These are phyloP conservation scores for Bombus confusus DNA, from an alignment of 1,140 invertebrate genomes.

Conservation along the genomic window DNA sequence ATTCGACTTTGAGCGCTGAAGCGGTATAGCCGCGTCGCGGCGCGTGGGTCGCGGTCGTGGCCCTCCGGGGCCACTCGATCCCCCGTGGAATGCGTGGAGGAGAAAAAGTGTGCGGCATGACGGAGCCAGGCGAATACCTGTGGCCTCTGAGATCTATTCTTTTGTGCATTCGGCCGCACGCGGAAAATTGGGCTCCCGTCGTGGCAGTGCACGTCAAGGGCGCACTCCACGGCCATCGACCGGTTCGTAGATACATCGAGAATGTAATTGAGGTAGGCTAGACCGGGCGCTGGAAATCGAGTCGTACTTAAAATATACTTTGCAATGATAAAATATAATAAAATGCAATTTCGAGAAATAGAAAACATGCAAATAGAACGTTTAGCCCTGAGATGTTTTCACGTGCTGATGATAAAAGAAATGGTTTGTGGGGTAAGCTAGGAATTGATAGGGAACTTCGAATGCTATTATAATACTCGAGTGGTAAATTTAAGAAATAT, in stretches of 20 bases:
- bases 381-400: not conserved
- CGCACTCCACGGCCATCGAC: not conserved
- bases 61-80: slow-evolving; percentile 46
- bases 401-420: not conserved
- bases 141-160: not conserved
- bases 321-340: no score
- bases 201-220: not conserved
- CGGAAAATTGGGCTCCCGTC: slow-evolving; percentile 13
- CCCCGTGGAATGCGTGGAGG: slow-evolving; percentile 46
- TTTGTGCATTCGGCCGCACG: not conserved
- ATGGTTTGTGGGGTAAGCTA: not conserved
- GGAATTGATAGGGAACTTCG: not conserved
- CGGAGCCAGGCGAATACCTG: slow-evolving; percentile 5
- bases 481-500: not conserved
- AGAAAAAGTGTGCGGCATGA: slow-evolving; percentile 40
- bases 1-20: slow-evolving; percentile 68
- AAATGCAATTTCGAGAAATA: not conserved
- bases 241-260: not conserved
- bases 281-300: not conserved
- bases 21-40: slow-evolving; percentile 57
- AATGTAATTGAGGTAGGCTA: slow-evolving; percentile 32
- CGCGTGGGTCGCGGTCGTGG: slow-evolving; percentile 67
- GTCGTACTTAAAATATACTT: not conserved
- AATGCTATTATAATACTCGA: no score
- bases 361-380: not conserved